These are phyloP conservation scores for Paralvinella palmiformis DNA, from an alignment of 1,140 invertebrate genomes.

Conservation along the genomic window DNA sequence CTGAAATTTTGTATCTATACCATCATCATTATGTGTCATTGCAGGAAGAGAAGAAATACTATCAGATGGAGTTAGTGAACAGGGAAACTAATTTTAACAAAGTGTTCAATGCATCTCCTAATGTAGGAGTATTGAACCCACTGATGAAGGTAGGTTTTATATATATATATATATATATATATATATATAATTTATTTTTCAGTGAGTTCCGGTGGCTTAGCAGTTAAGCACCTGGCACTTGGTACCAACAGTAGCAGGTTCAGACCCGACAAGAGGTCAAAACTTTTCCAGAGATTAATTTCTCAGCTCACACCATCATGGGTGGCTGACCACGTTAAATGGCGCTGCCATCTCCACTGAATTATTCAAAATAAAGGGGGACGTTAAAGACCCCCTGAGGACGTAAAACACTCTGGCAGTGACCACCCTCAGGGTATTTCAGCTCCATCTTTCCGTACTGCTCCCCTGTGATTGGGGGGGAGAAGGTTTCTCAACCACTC, in stretches of 20 bases:
- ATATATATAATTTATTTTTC: not conserved
- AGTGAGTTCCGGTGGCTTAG: not conserved
- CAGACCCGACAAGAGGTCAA: not conserved
- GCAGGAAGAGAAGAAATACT: conserved; percentile 49
- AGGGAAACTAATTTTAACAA: conserved; percentile 52
- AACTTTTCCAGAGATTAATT: not conserved
- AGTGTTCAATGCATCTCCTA: conserved; percentile 45
- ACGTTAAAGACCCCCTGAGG: no score
- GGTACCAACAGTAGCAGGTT: not conserved
- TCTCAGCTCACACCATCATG: not conserved
- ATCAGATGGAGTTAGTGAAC: conserved; percentile 50
- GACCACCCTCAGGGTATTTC: no score
- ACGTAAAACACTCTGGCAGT: no score
- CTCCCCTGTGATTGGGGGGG: no score
- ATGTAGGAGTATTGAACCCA: conserved; percentile 50
- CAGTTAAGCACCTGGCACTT: not conserved
- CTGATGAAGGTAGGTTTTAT: conserved; percentile 17
- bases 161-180: not conserved
- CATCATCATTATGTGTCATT: no score
- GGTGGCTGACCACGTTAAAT: no score
- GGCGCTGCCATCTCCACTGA: no score
- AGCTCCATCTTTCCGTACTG: no score
- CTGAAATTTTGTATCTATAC: no score
- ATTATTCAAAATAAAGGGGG: no score
- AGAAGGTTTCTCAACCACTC: no score